phyloP scores from a whole-genome alignment of 1,140 invertebrate species.

The Cardiocondyla obscurior region DNA sequence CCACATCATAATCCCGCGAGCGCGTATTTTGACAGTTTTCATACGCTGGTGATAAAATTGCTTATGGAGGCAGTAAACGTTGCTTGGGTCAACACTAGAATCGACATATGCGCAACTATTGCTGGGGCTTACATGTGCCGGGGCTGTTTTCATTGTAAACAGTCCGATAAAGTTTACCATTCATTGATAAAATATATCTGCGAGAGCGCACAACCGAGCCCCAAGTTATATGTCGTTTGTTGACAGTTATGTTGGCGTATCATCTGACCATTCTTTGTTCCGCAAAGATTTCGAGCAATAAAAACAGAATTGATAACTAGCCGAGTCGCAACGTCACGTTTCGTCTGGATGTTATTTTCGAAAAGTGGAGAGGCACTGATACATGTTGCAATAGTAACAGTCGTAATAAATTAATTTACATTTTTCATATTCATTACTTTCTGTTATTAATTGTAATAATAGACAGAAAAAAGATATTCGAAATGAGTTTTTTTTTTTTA shows the following conservation, averaged over 20 bases:
- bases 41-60: slow-evolving; percentile 42
- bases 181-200: slow-evolving; percentile 57
- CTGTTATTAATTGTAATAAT: background rate
- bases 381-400: background rate
- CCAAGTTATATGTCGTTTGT: slow-evolving; percentile 10
- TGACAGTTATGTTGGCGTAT: slow-evolving; percentile 25
- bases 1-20: slow-evolving; percentile 17
- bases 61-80: slow-evolving; percentile 50
- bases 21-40: slow-evolving; percentile 41
- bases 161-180: slow-evolving; percentile 57
- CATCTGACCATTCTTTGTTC: slow-evolving; percentile 29
- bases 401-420: background rate
- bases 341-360: background rate
- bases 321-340: background rate
- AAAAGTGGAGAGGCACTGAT: background rate
- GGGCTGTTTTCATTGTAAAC: slow-evolving; percentile 49
- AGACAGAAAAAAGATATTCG: background rate
- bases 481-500: background rate
- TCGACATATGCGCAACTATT: slow-evolving; percentile 49
- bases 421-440: background rate
- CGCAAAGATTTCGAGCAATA: slow-evolving; percentile 20
- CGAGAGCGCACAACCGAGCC: slow-evolving; percentile 4
- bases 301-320: slow-evolving; percentile 11
- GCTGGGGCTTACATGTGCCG: slow-evolving; percentile 43
- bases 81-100: slow-evolving; percentile 38